Conservation (phyloP, 2,888 invertebrate species). For the Leptopilina drosophilae region DNA sequence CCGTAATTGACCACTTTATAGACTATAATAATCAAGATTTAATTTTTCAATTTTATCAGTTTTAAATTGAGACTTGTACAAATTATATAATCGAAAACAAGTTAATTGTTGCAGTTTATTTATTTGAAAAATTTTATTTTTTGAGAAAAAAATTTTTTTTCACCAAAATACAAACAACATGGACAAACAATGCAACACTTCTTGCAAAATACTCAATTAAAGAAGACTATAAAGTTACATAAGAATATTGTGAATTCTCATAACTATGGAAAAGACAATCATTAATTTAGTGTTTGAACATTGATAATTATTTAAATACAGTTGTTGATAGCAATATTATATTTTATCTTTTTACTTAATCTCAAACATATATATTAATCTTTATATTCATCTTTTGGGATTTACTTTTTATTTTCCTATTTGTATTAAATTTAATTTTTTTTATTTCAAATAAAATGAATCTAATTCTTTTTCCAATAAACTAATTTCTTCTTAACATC, state of each 20-base stretch:
- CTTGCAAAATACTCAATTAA: too few relatives aligned
- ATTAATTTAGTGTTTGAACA: not conserved
- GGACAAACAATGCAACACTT: too few relatives aligned
- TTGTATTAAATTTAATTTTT: not conserved
- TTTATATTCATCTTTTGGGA: not conserved
- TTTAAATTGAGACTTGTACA: not conserved
- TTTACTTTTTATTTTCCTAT: not conserved
- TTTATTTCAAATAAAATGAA: not conserved
- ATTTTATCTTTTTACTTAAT: not conserved
- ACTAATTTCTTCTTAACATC: too few relatives aligned
- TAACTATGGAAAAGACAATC: not conserved
- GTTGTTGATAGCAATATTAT: not conserved
- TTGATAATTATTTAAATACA: not conserved
- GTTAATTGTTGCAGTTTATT: not conserved
- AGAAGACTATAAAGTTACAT: not conserved
- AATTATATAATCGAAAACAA: constrained; percentile 5
- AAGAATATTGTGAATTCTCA: constrained; percentile 9
- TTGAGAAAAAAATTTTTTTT: not conserved
- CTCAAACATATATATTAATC: not conserved
- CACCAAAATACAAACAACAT: too few relatives aligned
- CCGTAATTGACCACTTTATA: not conserved
- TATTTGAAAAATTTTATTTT: not conserved
- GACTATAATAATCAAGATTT: not conserved
- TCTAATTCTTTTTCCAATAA: too few relatives aligned
- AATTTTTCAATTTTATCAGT: not conserved